Evolutionary conservation across 2,113 vertebrate genomes (phyloP).

Genomic region (Columbina picui): DNA sequence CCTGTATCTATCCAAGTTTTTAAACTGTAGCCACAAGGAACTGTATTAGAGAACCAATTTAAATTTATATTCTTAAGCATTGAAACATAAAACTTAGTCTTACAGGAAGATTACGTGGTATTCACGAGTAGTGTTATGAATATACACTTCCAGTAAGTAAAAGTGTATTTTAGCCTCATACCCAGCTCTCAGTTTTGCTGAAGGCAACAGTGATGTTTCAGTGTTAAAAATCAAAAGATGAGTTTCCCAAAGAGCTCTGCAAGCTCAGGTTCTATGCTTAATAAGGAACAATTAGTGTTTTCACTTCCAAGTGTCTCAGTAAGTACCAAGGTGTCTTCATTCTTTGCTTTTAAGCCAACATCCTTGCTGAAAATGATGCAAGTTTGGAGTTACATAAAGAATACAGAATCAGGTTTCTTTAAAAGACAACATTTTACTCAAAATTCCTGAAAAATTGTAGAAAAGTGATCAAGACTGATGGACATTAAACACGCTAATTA

Average conservation of each 20-base stretch:
- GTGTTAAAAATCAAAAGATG: neutral
- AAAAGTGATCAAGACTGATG: neutral
- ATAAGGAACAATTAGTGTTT: neutral
- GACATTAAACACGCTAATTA: neutral
- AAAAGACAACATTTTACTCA: neutral
- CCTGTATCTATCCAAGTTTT: neutral
- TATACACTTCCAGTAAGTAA: neutral
- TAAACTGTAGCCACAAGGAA: neutral
- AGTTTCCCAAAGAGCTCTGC: neutral
- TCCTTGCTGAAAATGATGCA: neutral
- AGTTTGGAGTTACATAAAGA: neutral
- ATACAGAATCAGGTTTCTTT: neutral
- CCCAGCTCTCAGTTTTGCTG: neutral
- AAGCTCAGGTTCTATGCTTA: neutral
- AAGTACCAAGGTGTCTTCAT: neutral
- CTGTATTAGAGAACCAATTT: neutral
- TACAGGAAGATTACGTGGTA: neutral
- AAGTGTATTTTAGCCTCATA: neutral
- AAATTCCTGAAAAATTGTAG: neutral
- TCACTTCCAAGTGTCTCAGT: neutral
- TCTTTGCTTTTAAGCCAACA: neutral
- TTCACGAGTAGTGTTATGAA: neutral
- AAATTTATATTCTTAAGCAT: neutral
- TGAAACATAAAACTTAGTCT: neutral
- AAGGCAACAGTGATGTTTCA: neutral